phyloP scores from a whole-genome alignment of 2,888 invertebrate species.

The Gortyna flavago region DNA sequence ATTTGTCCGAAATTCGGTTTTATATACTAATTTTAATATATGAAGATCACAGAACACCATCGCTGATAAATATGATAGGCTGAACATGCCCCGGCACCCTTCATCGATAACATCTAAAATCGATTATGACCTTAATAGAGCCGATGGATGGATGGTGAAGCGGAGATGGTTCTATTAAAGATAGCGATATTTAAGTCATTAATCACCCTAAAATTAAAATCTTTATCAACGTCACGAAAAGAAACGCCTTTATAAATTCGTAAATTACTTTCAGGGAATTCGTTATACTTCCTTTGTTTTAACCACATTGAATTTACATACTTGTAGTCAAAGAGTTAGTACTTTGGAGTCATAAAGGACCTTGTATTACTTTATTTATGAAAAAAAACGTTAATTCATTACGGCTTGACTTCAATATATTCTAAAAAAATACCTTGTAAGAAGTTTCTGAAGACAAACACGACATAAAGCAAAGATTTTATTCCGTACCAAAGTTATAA shows the following conservation, averaged over 20 bases:
- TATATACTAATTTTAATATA: constrained; percentile 4
- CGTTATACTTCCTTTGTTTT: neutral
- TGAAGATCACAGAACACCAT: constrained; percentile 27
- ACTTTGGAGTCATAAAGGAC: neutral
- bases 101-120: constrained; percentile 55
- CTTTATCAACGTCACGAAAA: constrained; percentile 39
- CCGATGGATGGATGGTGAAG: constrained; percentile 35
- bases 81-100: constrained; percentile 32
- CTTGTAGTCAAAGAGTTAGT: neutral
- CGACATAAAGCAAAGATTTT: constrained; percentile 5
- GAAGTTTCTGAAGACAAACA: too few relatives aligned
- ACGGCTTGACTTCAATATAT: neutral
- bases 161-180: constrained; percentile 53
- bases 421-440: neutral
- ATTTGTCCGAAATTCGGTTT: constrained; percentile 6
- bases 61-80: constrained; percentile 38
- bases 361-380: neutral
- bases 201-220: constrained; percentile 43
- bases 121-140: constrained; percentile 53
- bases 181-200: constrained; percentile 49
- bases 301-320: neutral
- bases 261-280: constrained; percentile 4
- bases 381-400: neutral
- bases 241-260: neutral
- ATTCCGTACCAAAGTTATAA: constrained; percentile 7